Conservation (phyloP, 1,140 invertebrate genomes). For the Leptinotarsa texana region DNA sequence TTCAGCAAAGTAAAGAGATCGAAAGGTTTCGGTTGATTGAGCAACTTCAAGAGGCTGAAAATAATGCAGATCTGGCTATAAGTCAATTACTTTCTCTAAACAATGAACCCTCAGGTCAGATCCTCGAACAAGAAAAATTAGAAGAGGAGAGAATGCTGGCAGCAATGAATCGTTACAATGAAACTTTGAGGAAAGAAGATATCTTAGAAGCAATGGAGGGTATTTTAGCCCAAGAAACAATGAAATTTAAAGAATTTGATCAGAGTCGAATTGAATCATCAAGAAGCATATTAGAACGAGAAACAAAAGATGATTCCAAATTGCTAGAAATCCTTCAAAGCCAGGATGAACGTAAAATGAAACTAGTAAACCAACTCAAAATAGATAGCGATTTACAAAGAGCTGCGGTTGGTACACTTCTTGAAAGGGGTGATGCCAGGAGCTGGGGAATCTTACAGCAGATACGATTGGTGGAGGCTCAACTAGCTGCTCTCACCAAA, state of each 20-base stretch:
- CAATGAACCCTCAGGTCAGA: constrained; percentile 62
- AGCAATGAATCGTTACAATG: constrained; percentile 45
- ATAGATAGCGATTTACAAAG: constrained; percentile 74
- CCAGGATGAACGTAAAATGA: constrained; percentile 63
- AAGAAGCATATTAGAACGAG: constrained; percentile 47
- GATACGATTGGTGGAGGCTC: constrained; percentile 75
- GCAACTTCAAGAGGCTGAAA: constrained; percentile 62
- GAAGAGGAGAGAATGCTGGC: constrained; percentile 61
- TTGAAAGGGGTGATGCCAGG: constrained; percentile 75
- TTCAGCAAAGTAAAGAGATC: constrained; percentile 66
- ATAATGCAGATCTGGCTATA: constrained; percentile 67
- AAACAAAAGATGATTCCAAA: constrained; percentile 22
- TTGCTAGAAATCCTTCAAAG: constrained; percentile 24
- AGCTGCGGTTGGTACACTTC: constrained; percentile 70
- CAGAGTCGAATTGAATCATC: constrained; percentile 46
- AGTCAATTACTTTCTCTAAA: constrained; percentile 65
- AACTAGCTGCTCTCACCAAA: constrained; percentile 73
- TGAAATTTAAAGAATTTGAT: constrained; percentile 48
- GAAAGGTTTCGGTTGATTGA: constrained; percentile 66
- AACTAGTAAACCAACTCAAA: constrained; percentile 63
- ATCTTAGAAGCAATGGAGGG: constrained; percentile 68
- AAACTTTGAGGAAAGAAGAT: constrained; percentile 56
- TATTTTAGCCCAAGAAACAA: constrained; percentile 65
- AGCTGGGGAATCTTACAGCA: constrained; percentile 77
- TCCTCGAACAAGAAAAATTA: constrained; percentile 66